A percentile compares a stretch with the other conserved stretches of the same genome.
Conservation (phyloP, 2,113 vertebrate genomes). For the Epinephelus moara region DNA sequence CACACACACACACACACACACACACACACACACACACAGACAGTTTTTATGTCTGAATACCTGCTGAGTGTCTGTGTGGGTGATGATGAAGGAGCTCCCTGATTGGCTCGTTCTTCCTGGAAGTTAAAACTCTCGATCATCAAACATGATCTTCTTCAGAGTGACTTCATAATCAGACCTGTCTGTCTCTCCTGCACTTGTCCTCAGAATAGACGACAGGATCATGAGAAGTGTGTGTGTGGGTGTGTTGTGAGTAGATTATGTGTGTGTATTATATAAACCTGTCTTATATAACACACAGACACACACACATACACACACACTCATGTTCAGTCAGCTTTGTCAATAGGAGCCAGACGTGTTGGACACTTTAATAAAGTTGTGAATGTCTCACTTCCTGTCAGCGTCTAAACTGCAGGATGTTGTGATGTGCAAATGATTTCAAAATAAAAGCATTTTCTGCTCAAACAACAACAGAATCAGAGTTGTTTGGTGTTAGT, state of each 20-base stretch:
- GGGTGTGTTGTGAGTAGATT: constrained; percentile 19
- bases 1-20: constrained; percentile 31
- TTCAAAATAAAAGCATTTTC: neutral
- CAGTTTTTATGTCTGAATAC: no score
- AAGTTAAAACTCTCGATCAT: no score
- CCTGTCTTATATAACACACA: constrained; percentile 40
- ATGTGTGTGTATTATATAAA: constrained; percentile 41
- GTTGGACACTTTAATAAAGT: neutral
- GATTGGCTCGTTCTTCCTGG: constrained; percentile 8
- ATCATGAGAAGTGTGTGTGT: constrained; percentile 3
- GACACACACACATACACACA: constrained; percentile 5
- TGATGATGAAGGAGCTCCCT: constrained; percentile 1
- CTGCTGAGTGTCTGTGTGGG: neutral
- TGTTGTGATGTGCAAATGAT: neutral
- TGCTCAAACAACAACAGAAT: no score
- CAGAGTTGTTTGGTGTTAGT: no score
- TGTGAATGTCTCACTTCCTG: neutral
- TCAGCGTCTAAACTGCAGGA: neutral
- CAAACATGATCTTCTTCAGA: no score
- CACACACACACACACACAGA: neutral
- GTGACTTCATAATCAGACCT: neutral
- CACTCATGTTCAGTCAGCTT: neutral
- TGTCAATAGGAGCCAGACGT: neutral
- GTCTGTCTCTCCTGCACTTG: neutral
- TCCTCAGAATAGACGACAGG: constrained; percentile 35